Conservation (phyloP, 2,797 vertebrate genomes). For the Fratercula arctica region DNA sequence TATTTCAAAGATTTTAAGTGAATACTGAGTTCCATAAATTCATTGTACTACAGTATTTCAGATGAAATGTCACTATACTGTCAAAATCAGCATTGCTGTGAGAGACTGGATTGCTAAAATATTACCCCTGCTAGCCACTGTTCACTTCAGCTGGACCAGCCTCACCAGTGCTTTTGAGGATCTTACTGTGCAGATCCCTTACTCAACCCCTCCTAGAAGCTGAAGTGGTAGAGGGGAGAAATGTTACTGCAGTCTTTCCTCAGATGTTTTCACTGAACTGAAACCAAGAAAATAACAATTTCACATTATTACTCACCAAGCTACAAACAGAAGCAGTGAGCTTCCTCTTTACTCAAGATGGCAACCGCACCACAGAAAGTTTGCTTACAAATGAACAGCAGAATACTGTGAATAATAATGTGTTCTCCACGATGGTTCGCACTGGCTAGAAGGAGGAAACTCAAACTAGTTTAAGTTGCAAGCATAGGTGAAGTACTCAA, state of each 20-base stretch:
- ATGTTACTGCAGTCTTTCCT: not conserved
- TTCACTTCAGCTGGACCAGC: not conserved
- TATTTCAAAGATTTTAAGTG: not conserved
- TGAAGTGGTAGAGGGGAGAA: not conserved
- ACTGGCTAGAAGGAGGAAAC: not conserved
- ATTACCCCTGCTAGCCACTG: not conserved
- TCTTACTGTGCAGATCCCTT: not conserved
- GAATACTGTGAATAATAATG: not conserved
- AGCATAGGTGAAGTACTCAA: accelerated
- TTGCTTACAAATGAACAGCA: not conserved
- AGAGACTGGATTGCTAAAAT: not conserved
- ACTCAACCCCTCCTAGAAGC: not conserved
- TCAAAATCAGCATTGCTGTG: not conserved
- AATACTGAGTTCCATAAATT: not conserved
- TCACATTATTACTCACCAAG: not conserved
- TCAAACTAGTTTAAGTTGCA: not conserved
- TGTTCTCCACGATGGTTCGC: not conserved
- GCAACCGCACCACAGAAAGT: not conserved
- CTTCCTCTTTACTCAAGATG: not conserved
- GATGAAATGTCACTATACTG: not conserved
- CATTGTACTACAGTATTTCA: not conserved
- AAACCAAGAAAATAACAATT: not conserved
- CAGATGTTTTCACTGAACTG: not conserved
- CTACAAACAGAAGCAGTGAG: not conserved
- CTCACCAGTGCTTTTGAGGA: not conserved